Base-by-base conservation (phyloP, 2,797 vertebrate genomes). In the Schizopygopsis pylzovi region DNA sequence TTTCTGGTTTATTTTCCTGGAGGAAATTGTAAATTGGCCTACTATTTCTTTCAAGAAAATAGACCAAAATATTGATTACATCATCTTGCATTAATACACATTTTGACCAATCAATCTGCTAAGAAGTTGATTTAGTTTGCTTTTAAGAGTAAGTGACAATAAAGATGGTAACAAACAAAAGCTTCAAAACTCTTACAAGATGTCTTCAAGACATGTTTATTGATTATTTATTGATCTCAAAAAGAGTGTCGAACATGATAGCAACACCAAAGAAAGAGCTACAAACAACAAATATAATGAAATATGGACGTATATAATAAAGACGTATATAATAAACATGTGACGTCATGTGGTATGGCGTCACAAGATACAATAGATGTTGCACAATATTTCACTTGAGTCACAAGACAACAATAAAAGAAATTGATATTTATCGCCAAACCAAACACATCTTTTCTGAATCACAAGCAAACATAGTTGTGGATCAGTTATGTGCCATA, bases 371-470 rank as follows among this genome's bases (percentile, higher is more conserved):
- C 56, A 11, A 56, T 25, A 43, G 20, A 84, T 28, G 49, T 85
- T 79, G 83, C 65, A 49, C 75, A 85, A 84, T 33, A 84, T 37
- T 67, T 75, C 1, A 83, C n/a, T 71, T 43, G 33, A 41, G 61
- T 77, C 82, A 84, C 65, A 52, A 84, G 63, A 84, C 63, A 28
- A 52, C 16, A 72, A 22, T 65, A 1, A 52, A 15, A 54, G 1
- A n/a, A 20, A 83, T 25, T 10, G 5, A 45, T 67, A 3, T 65
- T 61, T 9, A 61, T 41, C 45, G 22, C 5, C 22, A 54, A 12
- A 76, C 12, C 39, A 67, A 70, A 70, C 15, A 67, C 10, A 37
- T 37, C 0, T 11, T 37, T 3, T 80, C 3, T 13, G 2, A 28
- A 28, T 7, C 39, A 4, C 45, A 6, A 63, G 56, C 16, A n/a